These are phyloP conservation scores for Synanthedon vespiformis DNA, from an alignment of 2,888 invertebrate species.

Conservation along the genomic window DNA sequence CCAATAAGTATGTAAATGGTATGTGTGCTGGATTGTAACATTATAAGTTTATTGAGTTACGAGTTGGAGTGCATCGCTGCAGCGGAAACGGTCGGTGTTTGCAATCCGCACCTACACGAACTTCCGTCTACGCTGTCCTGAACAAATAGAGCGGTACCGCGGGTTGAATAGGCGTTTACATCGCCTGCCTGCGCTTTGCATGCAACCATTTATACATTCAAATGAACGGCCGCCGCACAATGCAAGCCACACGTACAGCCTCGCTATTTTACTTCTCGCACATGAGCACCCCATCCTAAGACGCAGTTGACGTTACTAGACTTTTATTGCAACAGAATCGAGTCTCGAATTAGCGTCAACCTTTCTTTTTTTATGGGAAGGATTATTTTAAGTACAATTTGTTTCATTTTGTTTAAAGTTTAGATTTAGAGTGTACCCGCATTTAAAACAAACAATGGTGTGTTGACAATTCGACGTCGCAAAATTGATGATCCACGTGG, in stretches of 20 bases:
- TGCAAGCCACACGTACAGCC: slow-evolving; percentile 1
- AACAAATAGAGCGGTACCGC: slow-evolving; percentile 48
- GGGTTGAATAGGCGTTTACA: slow-evolving; percentile 33
- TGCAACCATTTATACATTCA: slow-evolving; percentile 47
- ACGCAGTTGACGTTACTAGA: background rate
- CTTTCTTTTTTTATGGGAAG: background rate
- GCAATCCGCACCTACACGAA: slow-evolving; percentile 48
- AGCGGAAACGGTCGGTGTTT: slow-evolving; percentile 44
- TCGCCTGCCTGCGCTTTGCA: slow-evolving; percentile 19
- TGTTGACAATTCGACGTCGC: slow-evolving; percentile 4
- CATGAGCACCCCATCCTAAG: background rate
- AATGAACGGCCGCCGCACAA: slow-evolving; percentile 22
- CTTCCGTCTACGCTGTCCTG: slow-evolving; percentile 48
- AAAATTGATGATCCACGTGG: slow-evolving; percentile 21
- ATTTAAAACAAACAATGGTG: no score
- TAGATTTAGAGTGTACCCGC: no score
- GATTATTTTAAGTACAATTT: no score
- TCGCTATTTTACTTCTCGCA: background rate
- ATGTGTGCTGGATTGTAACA: background rate
- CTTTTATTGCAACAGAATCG: background rate
- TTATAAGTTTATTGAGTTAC: background rate
- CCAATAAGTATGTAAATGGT: no score
- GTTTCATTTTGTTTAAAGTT: no score
- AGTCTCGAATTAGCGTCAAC: background rate
- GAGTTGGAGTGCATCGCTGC: background rate